Base-by-base conservation (phyloP, 2,888 invertebrate genomes). In the Stegophylla sp. region DNA sequence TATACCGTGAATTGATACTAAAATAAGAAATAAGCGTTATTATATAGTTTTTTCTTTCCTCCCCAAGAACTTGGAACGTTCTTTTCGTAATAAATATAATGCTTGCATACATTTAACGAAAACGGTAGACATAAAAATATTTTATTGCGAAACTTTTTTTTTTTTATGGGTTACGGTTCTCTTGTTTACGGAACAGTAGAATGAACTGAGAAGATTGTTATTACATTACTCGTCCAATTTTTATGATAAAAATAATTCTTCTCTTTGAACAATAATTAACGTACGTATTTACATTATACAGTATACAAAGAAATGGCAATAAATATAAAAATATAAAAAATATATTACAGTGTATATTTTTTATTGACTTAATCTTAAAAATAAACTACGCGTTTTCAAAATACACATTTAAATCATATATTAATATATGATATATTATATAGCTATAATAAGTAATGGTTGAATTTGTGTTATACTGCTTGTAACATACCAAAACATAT, bases 101-200 rank as follows among this genome's bases (percentile, higher is more conserved):
- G 10, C 12, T 23, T 59, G 59, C 59, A 13, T 73, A 43, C 43
- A 59, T 59, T 73, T 59, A 45, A 13, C 17, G 17, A 17, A 72
- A 59, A 56, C 1, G 41, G 56, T 59, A n/a, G n/a, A 59, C 26
- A 41, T n/a, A 72, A 56, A 34, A 72, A 59, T 23, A 59, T 72
- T 59, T 73, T 73, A 73, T 73, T 59, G 43, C 26, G 13, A 73
- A 73, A 59, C 59, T 73, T 59, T 59, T 9, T n/a, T 9, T n/a
- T 26, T 73, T 51, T 59, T 59, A 71, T 53, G 20, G n/a, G 53
- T 53, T 20, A 34, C 53, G 20, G 20, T 26, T 59, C 23, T 43
- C 4, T 56, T 59, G 43, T 43, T 43, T 43, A 7, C 26, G 12
- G 5, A n/a, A 43, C 7, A n/a, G 0, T 59, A 17, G 17, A 48